phyloP scores from a whole-genome alignment of 2,797 vertebrate genomes.

The Lepilemur septentrionalis region DNA sequence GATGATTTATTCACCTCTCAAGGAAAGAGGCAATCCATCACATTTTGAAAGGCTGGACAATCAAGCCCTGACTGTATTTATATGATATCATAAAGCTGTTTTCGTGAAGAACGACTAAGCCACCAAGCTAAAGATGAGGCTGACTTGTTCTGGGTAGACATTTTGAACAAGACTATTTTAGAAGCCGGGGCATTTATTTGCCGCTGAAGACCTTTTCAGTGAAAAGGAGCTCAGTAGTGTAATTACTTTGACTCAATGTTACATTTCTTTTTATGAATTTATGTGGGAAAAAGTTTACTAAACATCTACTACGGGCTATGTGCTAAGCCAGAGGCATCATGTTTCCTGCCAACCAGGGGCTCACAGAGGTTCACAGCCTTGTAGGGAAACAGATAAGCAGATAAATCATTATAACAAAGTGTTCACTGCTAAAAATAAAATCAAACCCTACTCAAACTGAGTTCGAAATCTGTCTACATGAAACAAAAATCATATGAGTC shows the following conservation, averaged over 20 bases:
- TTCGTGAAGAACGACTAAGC: slow-evolving; percentile 36
- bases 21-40: slow-evolving; percentile 54
- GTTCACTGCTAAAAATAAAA: neutral
- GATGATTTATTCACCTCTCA: slow-evolving; percentile 63
- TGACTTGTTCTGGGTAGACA: neutral
- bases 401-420: neutral
- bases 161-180: neutral
- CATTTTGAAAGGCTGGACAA: slow-evolving; percentile 35
- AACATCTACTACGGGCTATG: neutral
- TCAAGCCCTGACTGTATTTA: slow-evolving; percentile 46
- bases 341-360: neutral
- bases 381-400: neutral
- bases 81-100: slow-evolving; percentile 43
- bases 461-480: neutral
- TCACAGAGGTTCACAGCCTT: neutral
- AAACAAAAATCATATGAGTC: neutral
- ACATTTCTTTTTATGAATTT: neutral
- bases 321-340: neutral
- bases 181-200: neutral
- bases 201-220: neutral
- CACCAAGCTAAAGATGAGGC: slow-evolving; percentile 15
- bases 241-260: neutral
- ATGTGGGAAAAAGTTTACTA: neutral
- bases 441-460: neutral
- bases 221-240: neutral